phyloP scores from a whole-genome alignment of 1,140 invertebrate species.

The Nasonia vitripennis region DNA sequence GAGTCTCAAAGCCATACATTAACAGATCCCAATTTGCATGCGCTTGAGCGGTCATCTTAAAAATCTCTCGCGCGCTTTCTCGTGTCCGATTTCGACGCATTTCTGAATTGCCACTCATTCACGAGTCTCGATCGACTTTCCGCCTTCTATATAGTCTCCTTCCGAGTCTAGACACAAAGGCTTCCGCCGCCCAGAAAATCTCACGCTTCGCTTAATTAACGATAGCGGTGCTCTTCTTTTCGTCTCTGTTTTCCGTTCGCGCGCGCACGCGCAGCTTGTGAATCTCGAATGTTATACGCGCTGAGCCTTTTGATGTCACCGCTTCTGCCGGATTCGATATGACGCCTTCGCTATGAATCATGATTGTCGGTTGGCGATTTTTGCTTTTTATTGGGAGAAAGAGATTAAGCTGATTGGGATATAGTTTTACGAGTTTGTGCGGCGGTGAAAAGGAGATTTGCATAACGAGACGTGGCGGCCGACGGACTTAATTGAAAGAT shows the following conservation, averaged over 20 bases:
- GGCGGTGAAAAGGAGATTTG: neutral
- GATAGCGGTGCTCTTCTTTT: constrained; percentile 60
- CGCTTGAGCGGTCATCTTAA: neutral
- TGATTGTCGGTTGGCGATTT: neutral
- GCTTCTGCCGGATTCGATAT: constrained; percentile 27
- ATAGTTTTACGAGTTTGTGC: neutral
- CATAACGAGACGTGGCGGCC: neutral
- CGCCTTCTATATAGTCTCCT: constrained; percentile 12
- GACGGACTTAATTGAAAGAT: neutral
- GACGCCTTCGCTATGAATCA: constrained; percentile 36
- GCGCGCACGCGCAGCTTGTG: neutral
- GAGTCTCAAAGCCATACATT: neutral
- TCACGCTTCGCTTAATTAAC: constrained; percentile 72
- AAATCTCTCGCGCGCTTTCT: neutral
- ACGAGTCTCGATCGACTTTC: constrained; percentile 61
- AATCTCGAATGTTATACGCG: constrained; percentile 42
- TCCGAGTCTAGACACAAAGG: constrained; percentile 43
- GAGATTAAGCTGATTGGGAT: neutral
- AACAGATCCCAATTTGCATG: constrained; percentile 15
- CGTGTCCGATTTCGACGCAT: constrained; percentile 53
- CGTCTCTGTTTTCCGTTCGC: constrained; percentile 49
- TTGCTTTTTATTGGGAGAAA: neutral
- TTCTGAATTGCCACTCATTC: constrained; percentile 22
- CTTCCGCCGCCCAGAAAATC: constrained; percentile 55
- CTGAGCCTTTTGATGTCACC: constrained; percentile 19